Percentiles rank a stretch among this genome's conserved stretches.
These are phyloP conservation scores for Pangasius macronema DNA, from an alignment of 2,797 vertebrate species.

Conservation along the genomic window DNA sequence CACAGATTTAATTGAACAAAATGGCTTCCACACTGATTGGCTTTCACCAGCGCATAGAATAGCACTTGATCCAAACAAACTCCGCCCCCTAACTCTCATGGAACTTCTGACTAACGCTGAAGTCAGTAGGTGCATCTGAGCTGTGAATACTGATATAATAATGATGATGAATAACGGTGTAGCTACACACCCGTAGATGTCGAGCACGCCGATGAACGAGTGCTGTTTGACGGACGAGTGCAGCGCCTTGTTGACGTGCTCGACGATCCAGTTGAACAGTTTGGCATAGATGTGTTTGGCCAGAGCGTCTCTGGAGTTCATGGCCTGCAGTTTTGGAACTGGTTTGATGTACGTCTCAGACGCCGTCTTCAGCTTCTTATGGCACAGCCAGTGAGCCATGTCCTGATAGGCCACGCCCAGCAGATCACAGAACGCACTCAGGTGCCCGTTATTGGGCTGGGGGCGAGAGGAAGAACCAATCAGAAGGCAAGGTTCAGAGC, in stretches of 20 bases:
- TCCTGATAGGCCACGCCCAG: constrained; percentile 94
- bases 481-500: background rate
- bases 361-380: constrained; percentile 92
- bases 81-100: background rate
- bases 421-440: constrained; percentile 90
- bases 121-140: background rate
- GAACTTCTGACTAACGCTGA: too few species aligned
- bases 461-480: background rate
- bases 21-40: too few species aligned
- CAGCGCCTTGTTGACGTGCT: constrained; percentile 92
- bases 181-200: constrained; percentile 91
- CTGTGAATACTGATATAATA: background rate
- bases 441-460: constrained; percentile 88
- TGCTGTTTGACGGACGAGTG: constrained; percentile 88
- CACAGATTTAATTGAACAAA: background rate
- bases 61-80: background rate
- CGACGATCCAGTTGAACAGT: constrained; percentile 97
- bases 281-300: constrained; percentile 97
- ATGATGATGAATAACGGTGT: too few species aligned
- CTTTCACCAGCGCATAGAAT: background rate
- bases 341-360: constrained; percentile 95
- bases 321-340: constrained; percentile 89
- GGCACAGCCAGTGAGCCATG: constrained; percentile 98
- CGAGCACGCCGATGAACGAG: constrained; percentile 96
- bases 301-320: constrained; percentile 91